Evolutionary conservation across 2,797 vertebrate genomes (phyloP), one percentile per base, ranked within the genome.

Genomic region (Sarcoramphus papa): DNA sequence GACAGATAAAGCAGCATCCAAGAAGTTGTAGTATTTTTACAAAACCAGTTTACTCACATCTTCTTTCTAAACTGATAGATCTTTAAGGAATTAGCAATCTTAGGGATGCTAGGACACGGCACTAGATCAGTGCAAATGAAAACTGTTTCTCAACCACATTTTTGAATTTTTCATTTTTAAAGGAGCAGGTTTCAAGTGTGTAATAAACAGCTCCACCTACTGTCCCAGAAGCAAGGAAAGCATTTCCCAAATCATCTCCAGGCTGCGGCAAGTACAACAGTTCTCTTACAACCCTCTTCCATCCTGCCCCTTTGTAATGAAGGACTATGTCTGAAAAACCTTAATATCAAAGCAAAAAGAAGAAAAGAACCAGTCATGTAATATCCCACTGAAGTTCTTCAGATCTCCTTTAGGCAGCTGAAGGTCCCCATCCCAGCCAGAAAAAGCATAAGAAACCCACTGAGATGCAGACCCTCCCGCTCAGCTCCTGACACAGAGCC

Each of bases 191-290:
- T 95, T 77, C 67, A 69, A 94, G 91, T 4, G 19, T 33, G 21
- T 21, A 91, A 93, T 30, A 67, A 93, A 96, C 91, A 96, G 95
- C 96, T 94, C 96, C 96, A 96, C 41, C 95, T 97, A 87, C 96
- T 92, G 96, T 89, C 68, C 53, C 56, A 70, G 40, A 65, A 79
- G 48, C 48, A 87, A 50, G 67, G 27, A 92, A 91, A 91, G 14
- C 28, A 74, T 79, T 89, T 74, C 60, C 67, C 31, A 70, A 41
- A 82, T 30, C 9, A 14, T 30, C 74, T 74, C 33, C 54, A 92
- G 43, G 24, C 37, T 88, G 50, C 0, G 0, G 10, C 43, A 89
- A 88, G 45, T 40, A 57, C 17, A 40, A 69, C 33, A 70, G 24
- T 73, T 37, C 37, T 63, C 56, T 80, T n/a, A 54, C 5, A 30